Evolutionary conservation across 1,140 invertebrate genomes (phyloP), one percentile per base, ranked within the genome.

Genomic region (Tenebrio molitor): DNA sequence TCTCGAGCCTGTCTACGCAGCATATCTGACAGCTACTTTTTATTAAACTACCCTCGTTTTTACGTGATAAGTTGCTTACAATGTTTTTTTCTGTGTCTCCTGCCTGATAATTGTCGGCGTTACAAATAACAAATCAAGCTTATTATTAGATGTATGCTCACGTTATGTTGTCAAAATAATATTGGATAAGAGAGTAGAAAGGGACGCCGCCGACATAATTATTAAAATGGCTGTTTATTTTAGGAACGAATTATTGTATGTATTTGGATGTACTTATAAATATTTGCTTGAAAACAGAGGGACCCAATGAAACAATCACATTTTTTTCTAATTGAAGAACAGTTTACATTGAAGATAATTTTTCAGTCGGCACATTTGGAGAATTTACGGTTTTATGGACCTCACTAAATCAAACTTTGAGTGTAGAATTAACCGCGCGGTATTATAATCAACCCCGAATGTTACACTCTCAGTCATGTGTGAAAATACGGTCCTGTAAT

Each of bases 191-290:
- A 19, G 44, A 8, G 8, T 17, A 50, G 23, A 50, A 21, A 19
- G 15, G 17, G 1, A 7, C 44, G 19, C 44, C 19, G 44, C 44
- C 44, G 44, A 41, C 36, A 12, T 50, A 50, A 21, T 50, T 50
- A 50, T 50, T 14, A 50, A 50, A 17, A 17, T 50, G 16, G 15
- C n/a, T 50, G 44, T 50, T 50, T 50, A n/a, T 50, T 21, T 50
- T 50, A 10, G 44, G 16, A 50, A 19, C 44, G 23, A 50, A 21
- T 12, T 50, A 21, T 12, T 21, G n/a, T n/a, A n/a, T n/a, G n/a
- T n/a, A n/a, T n/a, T n/a, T n/a, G n/a, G n/a, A n/a, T n/a, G n/a
- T n/a, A n/a, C n/a, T n/a, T n/a, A n/a, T 21, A 50, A 50, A 50
- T 50, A 50, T 50, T 50, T 50, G 23, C 23, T 50, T 21, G 10